A percentile compares a stretch with the other conserved stretches of the same genome.
These are phyloP conservation scores for Tetraodon nigroviridis DNA, from an alignment of 2,113 vertebrate genomes.

Conservation along the genomic window DNA sequence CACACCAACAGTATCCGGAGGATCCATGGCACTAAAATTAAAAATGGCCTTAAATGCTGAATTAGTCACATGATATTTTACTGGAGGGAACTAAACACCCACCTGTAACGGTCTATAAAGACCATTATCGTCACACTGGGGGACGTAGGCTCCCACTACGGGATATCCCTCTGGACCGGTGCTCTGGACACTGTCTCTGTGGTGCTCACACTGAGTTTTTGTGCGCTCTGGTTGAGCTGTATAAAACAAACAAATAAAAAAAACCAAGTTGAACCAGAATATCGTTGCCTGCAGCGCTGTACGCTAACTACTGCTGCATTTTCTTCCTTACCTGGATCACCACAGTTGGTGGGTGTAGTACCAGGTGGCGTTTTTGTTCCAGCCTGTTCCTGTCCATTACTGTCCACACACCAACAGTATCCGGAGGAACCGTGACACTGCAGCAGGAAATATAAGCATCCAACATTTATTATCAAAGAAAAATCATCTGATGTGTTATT, in stretches of 20 bases:
- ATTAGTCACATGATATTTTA: neutral
- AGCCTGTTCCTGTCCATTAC: conserved; percentile 67
- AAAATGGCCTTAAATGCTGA: neutral
- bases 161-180: conserved; percentile 33
- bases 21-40: conserved; percentile 75
- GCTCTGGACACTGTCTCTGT: conserved; percentile 54
- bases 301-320: no score
- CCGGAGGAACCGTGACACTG: conserved; percentile 57
- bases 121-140: conserved; percentile 76
- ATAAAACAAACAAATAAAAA: neutral
- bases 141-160: conserved; percentile 58
- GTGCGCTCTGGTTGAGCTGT: conserved; percentile 33
- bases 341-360: conserved; percentile 49
- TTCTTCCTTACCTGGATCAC: conserved; percentile 68
- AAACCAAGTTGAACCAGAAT: neutral
- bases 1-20: conserved; percentile 85
- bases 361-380: conserved; percentile 75
- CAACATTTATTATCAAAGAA: neutral
- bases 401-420: conserved; percentile 84
- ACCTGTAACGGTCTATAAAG: conserved; percentile 72
- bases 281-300: neutral
- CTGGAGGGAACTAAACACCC: neutral
- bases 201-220: conserved; percentile 70
- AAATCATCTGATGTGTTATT: neutral
- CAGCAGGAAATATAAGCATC: neutral